Evolutionary conservation across 2,797 vertebrate genomes (phyloP), one percentile per base, ranked within the genome.

Genomic region (Amblyraja radiata): DNA sequence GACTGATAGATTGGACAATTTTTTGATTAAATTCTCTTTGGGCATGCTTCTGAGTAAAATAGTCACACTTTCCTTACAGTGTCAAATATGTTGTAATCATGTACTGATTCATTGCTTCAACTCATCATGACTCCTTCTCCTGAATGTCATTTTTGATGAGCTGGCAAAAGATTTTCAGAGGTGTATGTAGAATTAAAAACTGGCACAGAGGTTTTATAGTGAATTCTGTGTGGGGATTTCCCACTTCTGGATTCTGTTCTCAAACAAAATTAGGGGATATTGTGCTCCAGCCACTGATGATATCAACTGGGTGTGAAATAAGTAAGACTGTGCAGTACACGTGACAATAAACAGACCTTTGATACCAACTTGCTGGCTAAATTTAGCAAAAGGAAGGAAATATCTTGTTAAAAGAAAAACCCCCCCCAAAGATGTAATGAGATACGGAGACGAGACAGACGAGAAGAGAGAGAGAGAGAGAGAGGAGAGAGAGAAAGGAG

Each of bases 1-100:
- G 36, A 39, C 36, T 73, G 71, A 73, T 46, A 76, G 39, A 54
- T 6, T 25, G 54, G 71, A 76, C 90, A 92, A n/a, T 1, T 28
- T 92, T 91, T 92, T 92, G 90, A 92, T 76, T 92, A 92, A 92
- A 74, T 74, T 92, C 71, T 92, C 13, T 54, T 76, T 54, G 68
- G 90, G 46, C 68, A 76, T 76, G 14, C 73, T 92, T 92, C 36
- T 28, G 46, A 92, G 36, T 36, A 74, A 39, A 63, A 91, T 32
- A 28, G 21, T 91, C 71, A 74, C 68, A 91, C 68, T 28, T 74
- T 23, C 18, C 68, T 71, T 65, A 92, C 71, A 39, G 54, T 11
- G 54, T 25, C 74, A 46, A 92, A n/a, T 28, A 7, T 74, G 28
- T 58, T 54, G 46, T 73, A 58, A 92, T 92, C 23, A 28, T 91